A percentile compares a stretch with the other conserved stretches of the same genome.
Evolutionary conservation across 2,113 vertebrate species (phyloP).

Genomic region (Ptilonorhynchus violaceus): DNA sequence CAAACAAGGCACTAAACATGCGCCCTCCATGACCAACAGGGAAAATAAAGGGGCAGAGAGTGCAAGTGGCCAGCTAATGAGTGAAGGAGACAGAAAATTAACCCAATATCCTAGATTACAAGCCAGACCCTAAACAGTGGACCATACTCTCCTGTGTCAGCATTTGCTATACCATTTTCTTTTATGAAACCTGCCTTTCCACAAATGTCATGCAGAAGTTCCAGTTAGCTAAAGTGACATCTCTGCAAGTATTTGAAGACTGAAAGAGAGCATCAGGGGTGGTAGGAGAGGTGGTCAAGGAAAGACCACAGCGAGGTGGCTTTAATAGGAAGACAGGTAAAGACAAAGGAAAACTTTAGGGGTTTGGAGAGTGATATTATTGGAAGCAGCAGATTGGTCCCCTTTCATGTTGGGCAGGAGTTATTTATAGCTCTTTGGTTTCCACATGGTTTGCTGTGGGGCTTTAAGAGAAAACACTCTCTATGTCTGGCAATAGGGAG

Average conservation of each 20-base stretch:
- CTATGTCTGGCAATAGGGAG: neutral
- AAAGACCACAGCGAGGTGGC: neutral
- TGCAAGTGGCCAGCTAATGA: neutral
- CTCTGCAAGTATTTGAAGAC: neutral
- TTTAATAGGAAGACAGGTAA: neutral
- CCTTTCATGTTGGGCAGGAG: neutral
- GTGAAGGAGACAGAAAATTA: neutral
- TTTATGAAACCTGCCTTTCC: neutral
- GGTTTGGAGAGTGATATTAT: neutral
- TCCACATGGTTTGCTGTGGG: slow-evolving; percentile 13
- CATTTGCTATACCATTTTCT: neutral
- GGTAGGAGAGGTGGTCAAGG: neutral
- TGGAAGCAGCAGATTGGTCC: slow-evolving; percentile 3
- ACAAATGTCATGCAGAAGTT: neutral
- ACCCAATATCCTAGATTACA: neutral
- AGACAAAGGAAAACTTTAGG: neutral
- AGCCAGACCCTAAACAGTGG: neutral
- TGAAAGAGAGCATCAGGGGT: neutral
- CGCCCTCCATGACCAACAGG: neutral
- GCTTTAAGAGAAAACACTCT: slow-evolving; percentile 33
- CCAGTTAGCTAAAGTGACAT: neutral
- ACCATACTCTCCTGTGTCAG: neutral
- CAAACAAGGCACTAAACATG: neutral
- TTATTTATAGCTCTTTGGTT: slow-evolving; percentile 47
- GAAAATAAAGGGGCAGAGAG: neutral